Base-by-base conservation (phyloP, 1,140 invertebrate species). In the Drosophila paulistorum region DNA sequence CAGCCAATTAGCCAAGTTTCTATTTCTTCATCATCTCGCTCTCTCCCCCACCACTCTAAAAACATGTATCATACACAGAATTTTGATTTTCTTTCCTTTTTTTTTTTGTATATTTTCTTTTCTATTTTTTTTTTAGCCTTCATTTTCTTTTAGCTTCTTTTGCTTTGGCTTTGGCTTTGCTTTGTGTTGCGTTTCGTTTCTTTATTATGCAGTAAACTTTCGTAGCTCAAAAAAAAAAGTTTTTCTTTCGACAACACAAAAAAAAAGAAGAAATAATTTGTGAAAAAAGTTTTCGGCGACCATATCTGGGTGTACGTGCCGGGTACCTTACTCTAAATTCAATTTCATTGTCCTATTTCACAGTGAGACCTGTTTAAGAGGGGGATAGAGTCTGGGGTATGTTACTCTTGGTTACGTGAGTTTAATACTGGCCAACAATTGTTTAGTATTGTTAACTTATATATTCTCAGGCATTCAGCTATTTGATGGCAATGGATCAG, bases 131-230 rank as follows among this genome's bases (percentile, higher is more conserved):
- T 65, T 55, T 61, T 59, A 37, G 57, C 30, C 57, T 37, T 37
- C 30, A 59, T 37, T 10, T 59, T 59, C 57, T 37, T 59, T 59
- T 33, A 59, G 70, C 48, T 63, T 13, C 9, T 37, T 23, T 60
- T 39, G 58, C n/a, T 39, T 33, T 35, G 58, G 35, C 14, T 23
- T 39, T 13, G 11, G 6, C 58, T 23, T 20, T n/a, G 60, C 59
- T 54, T 73, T 65, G 55, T 74, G 55, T 77, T 70, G 75, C 60
- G 57, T 79, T 80, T 75, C 78, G 45, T 54, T 75, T 81, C 83
- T 87, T 87, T 86, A 81, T 86, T 86, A 86, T 86, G 82, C 82
- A 79, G 82, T 82, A 86, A 86, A 86, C 78, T 86, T 86, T 45
- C 62, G 69, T 73, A 67, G 66, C 67, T 10, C 35, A 37, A 35